phyloP scores from a whole-genome alignment of 2,888 invertebrate species.

The Brenthis ino region DNA sequence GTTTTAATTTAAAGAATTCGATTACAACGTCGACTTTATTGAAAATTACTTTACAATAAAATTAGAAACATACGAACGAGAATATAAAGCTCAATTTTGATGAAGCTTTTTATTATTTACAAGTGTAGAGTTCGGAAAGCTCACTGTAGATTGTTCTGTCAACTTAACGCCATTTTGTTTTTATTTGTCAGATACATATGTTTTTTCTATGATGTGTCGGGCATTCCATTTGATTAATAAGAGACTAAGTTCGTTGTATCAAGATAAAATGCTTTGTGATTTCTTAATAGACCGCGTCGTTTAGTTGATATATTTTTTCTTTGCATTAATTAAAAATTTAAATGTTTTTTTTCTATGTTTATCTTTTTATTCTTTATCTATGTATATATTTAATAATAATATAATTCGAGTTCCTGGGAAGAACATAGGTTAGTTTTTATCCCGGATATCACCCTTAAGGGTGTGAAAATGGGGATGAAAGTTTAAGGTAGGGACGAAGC shows the following conservation, averaged over 20 bases:
- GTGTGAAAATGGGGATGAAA: too few species aligned
- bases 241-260: conserved; percentile 62
- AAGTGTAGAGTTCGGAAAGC: conserved; percentile 10
- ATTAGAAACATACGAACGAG: neutral
- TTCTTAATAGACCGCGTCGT: conserved; percentile 67
- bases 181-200: conserved; percentile 70
- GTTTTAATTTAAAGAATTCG: conserved; percentile 48
- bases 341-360: conserved; percentile 17
- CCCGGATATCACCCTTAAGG: too few species aligned
- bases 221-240: conserved; percentile 74
- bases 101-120: neutral
- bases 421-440: too few species aligned
- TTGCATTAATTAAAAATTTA: conserved; percentile 36
- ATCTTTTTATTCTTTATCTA: too few species aligned
- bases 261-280: conserved; percentile 71
- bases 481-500: too few species aligned
- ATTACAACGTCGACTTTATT: conserved; percentile 2
- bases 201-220: conserved; percentile 65
- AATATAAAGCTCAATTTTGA: conserved; percentile 1
- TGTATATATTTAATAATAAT: too few species aligned
- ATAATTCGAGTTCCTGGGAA: too few species aligned
- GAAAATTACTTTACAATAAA: neutral
- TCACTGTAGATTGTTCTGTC: conserved; percentile 52
- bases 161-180: conserved; percentile 78
- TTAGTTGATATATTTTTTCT: conserved; percentile 53